Evolutionary conservation across 2,888 invertebrate species (phyloP), one percentile per base, ranked within the genome.

Genomic region (Amiota communis): DNA sequence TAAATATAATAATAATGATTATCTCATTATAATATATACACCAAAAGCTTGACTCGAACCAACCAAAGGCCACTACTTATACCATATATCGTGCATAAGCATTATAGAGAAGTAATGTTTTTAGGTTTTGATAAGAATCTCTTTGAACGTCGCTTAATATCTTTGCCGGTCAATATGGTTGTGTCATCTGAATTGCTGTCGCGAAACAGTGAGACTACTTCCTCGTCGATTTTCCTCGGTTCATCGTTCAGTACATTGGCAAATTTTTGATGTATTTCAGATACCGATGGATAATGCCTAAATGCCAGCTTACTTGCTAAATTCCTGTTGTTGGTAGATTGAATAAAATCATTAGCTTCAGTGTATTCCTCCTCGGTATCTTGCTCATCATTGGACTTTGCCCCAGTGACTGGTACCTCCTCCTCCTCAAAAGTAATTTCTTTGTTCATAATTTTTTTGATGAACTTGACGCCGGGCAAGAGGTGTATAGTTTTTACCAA

Each of bases 181-280:
- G 67, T 53, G 6, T 46, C 13, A 13, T 63, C 63, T 2, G 53
- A 68, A 12, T 53, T 53, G 2, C 51, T 51, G 3, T 68, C 51
- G 13, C 23, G 17, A 10, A 36, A 47, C 51, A 68, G 13, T 11
- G 67, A 17, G 6, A 23, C 12, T 1, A 68, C 48, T 68, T 51
- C 67, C 17, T 68, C 67, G 13, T 68, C 67, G 36, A 68, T 53
- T 6, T 36, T 68, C 23, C 53, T 51, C 0, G 67, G 67, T 53
- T 68, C 67, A 64, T 47, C 10, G 23, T 68, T 47, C 8, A 53
- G 48, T n/a, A 63, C 23, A n/a, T 12, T n/a, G 63, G 6, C 9
- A 13, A 36, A 13, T 63, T 46, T 23, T 8, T 6, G 63, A 46
- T 11, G 63, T 63, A 59, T 15, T 9, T 46, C 13, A 15, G 13